Base-by-base conservation (phyloP, 2,888 invertebrate species). In the Dryobota labecula region DNA sequence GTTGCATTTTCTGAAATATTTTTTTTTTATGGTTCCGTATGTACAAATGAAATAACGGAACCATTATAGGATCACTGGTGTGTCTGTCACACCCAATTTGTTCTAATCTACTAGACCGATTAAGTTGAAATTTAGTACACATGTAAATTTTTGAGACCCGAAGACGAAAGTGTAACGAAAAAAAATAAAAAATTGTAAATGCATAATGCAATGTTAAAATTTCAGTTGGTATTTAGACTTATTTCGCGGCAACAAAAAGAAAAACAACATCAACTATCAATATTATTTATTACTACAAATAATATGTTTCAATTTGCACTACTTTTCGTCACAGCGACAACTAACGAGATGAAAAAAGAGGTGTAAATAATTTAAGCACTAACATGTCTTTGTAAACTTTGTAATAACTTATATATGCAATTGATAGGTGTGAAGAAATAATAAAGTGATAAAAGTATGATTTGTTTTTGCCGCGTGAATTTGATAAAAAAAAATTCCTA, bases 271-370 rank as follows among this genome's bases (percentile, higher is more conserved):
- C 15, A 3, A 11, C 6, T 7, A 5, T 33, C 15, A 15, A 43
- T n/a, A n/a, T 18, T n/a, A 51, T 43, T 2, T 36, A 53, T 60
- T 33, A 33, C 6, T 15, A 49, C 24, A 51, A 51, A 27, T 13
- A 11, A n/a, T 47, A 45, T 53, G 27, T 58, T 38, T 15, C 8
- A 49, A 73, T 73, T 56, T 45, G 43, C 4, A 56, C 13, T 45
- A 36, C 27, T 51, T 58, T 78, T 79, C 38, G 76, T 65, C 67
- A 72, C 72, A 75, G 36, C 18, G n/a, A 33, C 7, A 8, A 18
- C 5, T 53, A 66, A 64, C 69, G 27, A 78, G 41, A 72, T 72
- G 63, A 74, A 66, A 61, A 56, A 20, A 49, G 27, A 24, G 11
- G 33, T 54, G 54, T 78, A 15, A 24, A 61, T 61, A 76, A 65